Evolutionary conservation across 2,113 vertebrate species (phyloP), one percentile per base, ranked within the genome.

Genomic region (Ciconia maguari): DNA sequence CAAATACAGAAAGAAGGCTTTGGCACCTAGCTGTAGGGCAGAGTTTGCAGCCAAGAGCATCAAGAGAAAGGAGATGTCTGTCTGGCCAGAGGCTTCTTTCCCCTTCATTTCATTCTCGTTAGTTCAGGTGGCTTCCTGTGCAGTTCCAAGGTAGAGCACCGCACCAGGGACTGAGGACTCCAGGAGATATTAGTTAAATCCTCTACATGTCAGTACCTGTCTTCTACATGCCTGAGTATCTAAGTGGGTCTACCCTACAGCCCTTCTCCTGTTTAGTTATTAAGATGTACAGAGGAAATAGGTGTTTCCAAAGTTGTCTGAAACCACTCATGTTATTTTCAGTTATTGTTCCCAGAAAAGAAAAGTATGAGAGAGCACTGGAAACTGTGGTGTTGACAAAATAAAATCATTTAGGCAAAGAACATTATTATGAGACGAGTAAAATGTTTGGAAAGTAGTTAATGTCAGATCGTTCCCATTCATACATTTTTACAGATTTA

Each of bases 391-490:
- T 66, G 20, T 34, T 18, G 8, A 80, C 34, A 94, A 89, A 94
- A 89, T 62, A 93, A 92, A 93, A 78, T 64, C 2, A 71, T 78
- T 89, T 96, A 92, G 16, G 24, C 49, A n/a, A 82, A 92, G 62
- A 94, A 32, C 2, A 26, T 89, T 86, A 92, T 81, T 92, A 87
- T 32, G 46, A 96, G 27, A 57, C 27, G 84, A 97, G 26, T 22
- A 72, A 91, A 96, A 86, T 65, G 17, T 57, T 93, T 68, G 27
- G 44, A 57, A 90, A 91, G 71, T 83, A 89, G 85, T 94, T 97
- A 89, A 69, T 7, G 30, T 78, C 62, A 82, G 18, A 70, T 54
- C 0, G 0, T 60, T 81, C 24, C 49, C 36, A 89, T 96, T 94
- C 58, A 90, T 77, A n/a, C 36, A 66, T 83, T 96, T 94, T 85